These are phyloP conservation scores for Athrips mouffetella DNA, from an alignment of 2,888 invertebrate species.

Conservation along the genomic window DNA sequence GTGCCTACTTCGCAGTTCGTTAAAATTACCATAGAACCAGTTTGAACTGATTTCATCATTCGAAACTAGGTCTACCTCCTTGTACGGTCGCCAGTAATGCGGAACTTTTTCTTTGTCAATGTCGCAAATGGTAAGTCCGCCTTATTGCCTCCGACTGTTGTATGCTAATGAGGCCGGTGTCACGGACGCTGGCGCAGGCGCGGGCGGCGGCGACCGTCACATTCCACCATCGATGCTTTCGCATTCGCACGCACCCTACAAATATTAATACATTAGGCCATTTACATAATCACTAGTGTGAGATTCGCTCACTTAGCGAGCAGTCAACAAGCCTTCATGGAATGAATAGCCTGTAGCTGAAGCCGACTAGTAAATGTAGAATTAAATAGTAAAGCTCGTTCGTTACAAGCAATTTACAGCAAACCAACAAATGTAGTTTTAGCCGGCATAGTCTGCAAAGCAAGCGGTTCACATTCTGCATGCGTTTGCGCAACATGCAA, in stretches of 20 bases:
- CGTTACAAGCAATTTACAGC: slow-evolving; percentile 12
- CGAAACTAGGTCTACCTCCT: slow-evolving; percentile 12
- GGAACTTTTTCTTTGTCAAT: slow-evolving; percentile 30
- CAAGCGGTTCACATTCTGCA: slow-evolving; percentile 26
- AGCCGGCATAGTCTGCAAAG: slow-evolving; percentile 11
- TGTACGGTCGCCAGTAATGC: background rate
- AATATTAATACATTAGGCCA: background rate
- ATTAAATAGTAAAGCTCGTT: background rate
- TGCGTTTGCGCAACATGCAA: slow-evolving; percentile 68
- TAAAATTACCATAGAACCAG: background rate
- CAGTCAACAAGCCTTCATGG: no score
- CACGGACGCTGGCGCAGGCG: slow-evolving; percentile 36
- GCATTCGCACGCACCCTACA: background rate
- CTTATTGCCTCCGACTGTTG: slow-evolving; percentile 30
- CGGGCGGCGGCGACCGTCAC: slow-evolving; percentile 27
- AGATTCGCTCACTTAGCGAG: no score
- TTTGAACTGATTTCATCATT: slow-evolving; percentile 10
- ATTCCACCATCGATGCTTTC: background rate
- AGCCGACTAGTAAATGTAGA: background rate
- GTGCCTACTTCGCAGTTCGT: no score
- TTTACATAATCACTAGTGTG: no score
- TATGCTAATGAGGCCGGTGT: slow-evolving; percentile 43
- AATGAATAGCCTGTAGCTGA: background rate
- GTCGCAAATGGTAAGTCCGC: slow-evolving; percentile 36
- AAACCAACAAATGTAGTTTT: slow-evolving; percentile 13